Evolutionary conservation across 2,888 invertebrate genomes (phyloP).

Genomic region (Glyphotaelius pellucidus): DNA sequence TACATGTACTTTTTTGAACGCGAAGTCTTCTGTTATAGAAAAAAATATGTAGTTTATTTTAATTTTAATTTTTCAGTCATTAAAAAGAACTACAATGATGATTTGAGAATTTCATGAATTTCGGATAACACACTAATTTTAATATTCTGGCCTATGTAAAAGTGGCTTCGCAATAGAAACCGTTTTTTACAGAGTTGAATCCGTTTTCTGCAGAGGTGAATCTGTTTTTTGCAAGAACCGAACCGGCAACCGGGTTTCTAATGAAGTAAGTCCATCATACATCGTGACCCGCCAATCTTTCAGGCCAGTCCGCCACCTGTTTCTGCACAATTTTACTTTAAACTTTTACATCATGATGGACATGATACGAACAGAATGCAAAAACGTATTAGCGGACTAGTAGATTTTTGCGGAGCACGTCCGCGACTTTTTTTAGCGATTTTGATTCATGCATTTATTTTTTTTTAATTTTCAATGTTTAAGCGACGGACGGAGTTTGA

Average conservation of each 20-base stretch:
- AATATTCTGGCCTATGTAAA: background rate
- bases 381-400: background rate
- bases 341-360: conserved; percentile 11
- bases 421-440: background rate
- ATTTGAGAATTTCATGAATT: background rate
- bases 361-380: background rate
- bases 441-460: background rate
- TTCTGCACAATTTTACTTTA: background rate
- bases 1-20: no score
- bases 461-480: background rate
- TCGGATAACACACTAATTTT: background rate
- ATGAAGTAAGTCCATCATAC: conserved; percentile 9
- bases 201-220: background rate
- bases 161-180: background rate
- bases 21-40: no score
- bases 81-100: no score
- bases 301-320: conserved; percentile 11
- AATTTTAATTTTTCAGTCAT: no score
- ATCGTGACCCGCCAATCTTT: conserved; percentile 17
- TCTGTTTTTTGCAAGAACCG: conserved; percentile 1
- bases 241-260: conserved; percentile 25
- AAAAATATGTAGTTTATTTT: no score
- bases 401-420: background rate
- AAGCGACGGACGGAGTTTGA: background rate
- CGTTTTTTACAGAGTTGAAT: background rate